Conservation (phyloP, 2,113 vertebrate genomes). For the Salminus brasiliensis region DNA sequence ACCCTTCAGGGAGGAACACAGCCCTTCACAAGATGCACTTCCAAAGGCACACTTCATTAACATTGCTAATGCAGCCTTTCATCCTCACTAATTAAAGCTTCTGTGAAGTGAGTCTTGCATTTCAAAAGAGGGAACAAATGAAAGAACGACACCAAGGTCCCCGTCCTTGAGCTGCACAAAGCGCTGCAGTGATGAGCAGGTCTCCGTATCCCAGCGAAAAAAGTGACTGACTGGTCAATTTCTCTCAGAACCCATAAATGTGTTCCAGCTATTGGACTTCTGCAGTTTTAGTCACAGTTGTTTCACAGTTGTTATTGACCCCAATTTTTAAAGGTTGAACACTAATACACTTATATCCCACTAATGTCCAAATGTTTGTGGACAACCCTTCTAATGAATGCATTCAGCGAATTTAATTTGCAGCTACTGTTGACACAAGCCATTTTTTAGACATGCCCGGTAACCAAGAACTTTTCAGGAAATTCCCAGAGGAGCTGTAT, state of each 20-base stretch:
- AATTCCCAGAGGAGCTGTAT: no score
- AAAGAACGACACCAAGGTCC: conserved; percentile 33
- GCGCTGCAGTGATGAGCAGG: background rate
- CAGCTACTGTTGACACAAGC: no score
- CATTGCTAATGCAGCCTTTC: conserved; percentile 62
- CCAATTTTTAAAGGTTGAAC: background rate
- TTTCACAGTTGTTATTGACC: background rate
- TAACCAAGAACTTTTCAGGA: no score
- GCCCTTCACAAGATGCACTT: conserved; percentile 34
- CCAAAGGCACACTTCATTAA: conserved; percentile 57
- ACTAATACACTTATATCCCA: no score
- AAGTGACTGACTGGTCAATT: background rate
- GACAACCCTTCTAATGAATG: no score
- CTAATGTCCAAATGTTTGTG: no score
- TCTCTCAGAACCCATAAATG: no score
- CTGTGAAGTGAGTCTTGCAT: conserved; percentile 53
- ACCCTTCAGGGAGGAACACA: conserved; percentile 23
- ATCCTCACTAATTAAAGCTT: conserved; percentile 57
- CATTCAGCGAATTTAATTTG: no score
- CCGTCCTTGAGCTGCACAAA: conserved; percentile 31
- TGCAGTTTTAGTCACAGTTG: background rate
- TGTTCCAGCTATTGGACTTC: background rate
- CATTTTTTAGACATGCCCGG: no score
- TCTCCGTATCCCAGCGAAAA: background rate
- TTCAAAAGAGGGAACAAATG: conserved; percentile 47